phyloP scores from a whole-genome alignment of 2,797 vertebrate species.

The Gambusia yucatana region DNA sequence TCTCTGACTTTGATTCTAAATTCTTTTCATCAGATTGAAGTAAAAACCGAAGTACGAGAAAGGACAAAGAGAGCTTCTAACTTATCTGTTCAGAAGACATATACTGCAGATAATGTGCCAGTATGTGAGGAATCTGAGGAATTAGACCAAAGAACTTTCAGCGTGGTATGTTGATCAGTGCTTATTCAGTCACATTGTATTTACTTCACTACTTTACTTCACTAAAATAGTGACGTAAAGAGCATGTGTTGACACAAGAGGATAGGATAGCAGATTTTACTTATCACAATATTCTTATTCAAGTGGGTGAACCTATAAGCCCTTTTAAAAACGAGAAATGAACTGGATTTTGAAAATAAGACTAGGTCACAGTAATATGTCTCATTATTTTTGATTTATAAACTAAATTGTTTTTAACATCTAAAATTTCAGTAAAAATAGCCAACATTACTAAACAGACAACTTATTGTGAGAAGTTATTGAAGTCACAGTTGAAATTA shows the following conservation, averaged over 20 bases:
- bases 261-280: not conserved
- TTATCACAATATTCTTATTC: not conserved
- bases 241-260: not conserved
- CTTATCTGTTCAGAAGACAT: slow-evolving; percentile 88
- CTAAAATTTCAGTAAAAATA: not conserved
- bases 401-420: not conserved
- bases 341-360: not conserved
- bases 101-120: slow-evolving; percentile 87
- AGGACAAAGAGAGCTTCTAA: slow-evolving; percentile 88
- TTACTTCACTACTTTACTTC: not conserved
- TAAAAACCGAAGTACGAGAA: slow-evolving; percentile 88
- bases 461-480: not conserved
- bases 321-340: not conserved
- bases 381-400: not conserved
- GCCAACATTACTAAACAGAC: not conserved
- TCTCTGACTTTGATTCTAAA: slow-evolving; percentile 3
- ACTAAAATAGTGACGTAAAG: not conserved
- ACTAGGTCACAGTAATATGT: not conserved
- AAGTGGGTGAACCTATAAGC: not conserved
- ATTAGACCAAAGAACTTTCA: slow-evolving; percentile 97
- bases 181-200: not conserved
- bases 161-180: slow-evolving; percentile 86
- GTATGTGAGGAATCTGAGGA: slow-evolving; percentile 95
- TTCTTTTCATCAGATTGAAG: slow-evolving; percentile 80
- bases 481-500: not conserved